Conservation (phyloP, 2,113 vertebrate genomes). For the Echinops telfairi region DNA sequence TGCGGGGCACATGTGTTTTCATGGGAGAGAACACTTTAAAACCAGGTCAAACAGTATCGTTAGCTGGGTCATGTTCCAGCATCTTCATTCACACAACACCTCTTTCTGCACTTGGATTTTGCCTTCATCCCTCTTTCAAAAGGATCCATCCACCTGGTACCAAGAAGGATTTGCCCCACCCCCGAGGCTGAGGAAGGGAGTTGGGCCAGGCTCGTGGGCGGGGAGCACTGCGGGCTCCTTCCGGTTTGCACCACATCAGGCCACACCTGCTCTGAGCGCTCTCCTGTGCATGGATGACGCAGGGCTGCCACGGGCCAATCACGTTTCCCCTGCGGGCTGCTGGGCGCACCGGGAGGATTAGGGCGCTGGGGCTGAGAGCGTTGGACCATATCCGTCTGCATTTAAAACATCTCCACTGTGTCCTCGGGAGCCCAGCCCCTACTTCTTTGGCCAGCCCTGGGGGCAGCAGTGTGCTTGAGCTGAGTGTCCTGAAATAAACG, state of each 20-base stretch:
- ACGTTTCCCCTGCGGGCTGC: neutral
- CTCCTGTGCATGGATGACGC: neutral
- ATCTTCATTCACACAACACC: neutral
- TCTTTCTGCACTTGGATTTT: neutral
- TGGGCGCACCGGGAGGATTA: neutral
- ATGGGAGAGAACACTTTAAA: neutral
- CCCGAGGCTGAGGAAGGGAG: neutral
- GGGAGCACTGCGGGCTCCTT: neutral
- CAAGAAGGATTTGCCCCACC: neutral
- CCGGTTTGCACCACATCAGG: no score
- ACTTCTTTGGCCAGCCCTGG: slow-evolving; percentile 4
- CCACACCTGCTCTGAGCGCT: rapidly evolving
- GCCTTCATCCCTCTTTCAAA: neutral
- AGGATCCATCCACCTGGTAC: neutral
- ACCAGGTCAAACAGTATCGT: neutral
- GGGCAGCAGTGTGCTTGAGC: slow-evolving; percentile 6
- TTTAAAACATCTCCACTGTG: slow-evolving; percentile 42
- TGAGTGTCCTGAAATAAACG: slow-evolving; percentile 60
- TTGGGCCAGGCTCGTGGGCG: neutral
- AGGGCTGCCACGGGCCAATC: neutral
- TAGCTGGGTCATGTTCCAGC: neutral
- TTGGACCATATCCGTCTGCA: slow-evolving; percentile 58
- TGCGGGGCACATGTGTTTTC: neutral
- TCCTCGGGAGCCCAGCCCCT: slow-evolving; percentile 16
- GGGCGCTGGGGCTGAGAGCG: neutral